Percentiles rank a stretch among this genome's conserved stretches.
Conservation (phyloP, 2,888 invertebrate genomes). For the Siphlonurus alternatus region DNA sequence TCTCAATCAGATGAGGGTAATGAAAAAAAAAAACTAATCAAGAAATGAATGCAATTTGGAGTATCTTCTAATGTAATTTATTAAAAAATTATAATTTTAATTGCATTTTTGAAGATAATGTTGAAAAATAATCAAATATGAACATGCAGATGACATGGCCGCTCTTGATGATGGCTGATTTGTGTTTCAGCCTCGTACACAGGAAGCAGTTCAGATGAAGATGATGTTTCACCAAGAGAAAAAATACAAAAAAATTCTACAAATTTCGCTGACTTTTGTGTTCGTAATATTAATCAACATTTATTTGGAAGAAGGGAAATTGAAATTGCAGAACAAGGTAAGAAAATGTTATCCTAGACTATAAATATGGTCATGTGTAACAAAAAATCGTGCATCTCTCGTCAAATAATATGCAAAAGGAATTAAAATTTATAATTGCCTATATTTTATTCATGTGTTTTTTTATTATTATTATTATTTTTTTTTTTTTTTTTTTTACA, state of each 20-base stretch:
- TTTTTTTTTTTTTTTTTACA: too few species aligned
- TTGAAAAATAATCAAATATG: too few species aligned
- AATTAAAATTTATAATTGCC: not conserved
- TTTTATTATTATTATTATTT: not conserved
- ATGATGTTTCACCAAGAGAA: conserved; percentile 83
- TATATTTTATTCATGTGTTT: conserved; percentile 1
- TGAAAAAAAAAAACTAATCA: too few species aligned
- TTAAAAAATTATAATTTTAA: too few species aligned
- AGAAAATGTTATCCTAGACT: not conserved
- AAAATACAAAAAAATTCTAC: conserved; percentile 76
- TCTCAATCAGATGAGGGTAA: too few species aligned
- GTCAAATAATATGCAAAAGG: not conserved
- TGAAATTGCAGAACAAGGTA: conserved; percentile 91
- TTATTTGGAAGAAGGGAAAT: conserved; percentile 92
- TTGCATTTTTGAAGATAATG: too few species aligned
- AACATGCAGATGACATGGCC: too few species aligned
- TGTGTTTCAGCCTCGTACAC: conserved; percentile 50
- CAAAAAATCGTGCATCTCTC: not conserved
- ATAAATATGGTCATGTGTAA: not conserved
- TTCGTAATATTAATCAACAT: conserved; percentile 81
- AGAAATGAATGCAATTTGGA: too few species aligned
- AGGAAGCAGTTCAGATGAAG: conserved; percentile 83
- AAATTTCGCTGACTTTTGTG: conserved; percentile 81
- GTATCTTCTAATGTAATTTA: too few species aligned
- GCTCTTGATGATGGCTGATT: too few species aligned